Evolutionary conservation across 2,113 vertebrate genomes (phyloP).

Genomic region (Cathartes aura): DNA sequence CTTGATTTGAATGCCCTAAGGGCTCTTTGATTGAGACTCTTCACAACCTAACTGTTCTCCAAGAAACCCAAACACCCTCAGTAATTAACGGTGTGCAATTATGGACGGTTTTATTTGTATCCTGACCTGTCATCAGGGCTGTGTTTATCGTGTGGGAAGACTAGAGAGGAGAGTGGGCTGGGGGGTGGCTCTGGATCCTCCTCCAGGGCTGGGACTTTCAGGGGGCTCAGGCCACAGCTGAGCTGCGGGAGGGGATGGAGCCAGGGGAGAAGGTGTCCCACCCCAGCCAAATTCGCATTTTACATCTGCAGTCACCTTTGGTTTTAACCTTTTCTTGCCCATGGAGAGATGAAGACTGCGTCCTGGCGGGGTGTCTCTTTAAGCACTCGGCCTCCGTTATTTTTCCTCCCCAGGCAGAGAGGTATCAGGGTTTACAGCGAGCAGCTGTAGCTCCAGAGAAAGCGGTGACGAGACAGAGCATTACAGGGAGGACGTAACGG

Average conservation of each 20-base stretch:
- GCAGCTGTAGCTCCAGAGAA: neutral
- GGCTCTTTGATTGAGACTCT: neutral
- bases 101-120: neutral
- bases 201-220: neutral
- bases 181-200: neutral
- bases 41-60: neutral
- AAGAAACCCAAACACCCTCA: neutral
- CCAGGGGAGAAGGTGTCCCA: neutral
- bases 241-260: neutral
- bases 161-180: neutral
- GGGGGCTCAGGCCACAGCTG: neutral
- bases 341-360: rapidly evolving
- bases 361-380: neutral
- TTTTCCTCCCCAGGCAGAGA: neutral
- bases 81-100: slow-evolving; percentile 3
- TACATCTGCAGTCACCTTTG: neutral
- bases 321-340: neutral
- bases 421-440: neutral
- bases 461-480: neutral
- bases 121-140: neutral
- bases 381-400: rapidly evolving
- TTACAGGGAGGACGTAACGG: rapidly evolving
- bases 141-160: neutral
- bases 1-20: neutral
- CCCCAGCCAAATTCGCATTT: neutral